Evolutionary conservation across 2,113 vertebrate species (phyloP).

Genomic region (Ochotona princeps): DNA sequence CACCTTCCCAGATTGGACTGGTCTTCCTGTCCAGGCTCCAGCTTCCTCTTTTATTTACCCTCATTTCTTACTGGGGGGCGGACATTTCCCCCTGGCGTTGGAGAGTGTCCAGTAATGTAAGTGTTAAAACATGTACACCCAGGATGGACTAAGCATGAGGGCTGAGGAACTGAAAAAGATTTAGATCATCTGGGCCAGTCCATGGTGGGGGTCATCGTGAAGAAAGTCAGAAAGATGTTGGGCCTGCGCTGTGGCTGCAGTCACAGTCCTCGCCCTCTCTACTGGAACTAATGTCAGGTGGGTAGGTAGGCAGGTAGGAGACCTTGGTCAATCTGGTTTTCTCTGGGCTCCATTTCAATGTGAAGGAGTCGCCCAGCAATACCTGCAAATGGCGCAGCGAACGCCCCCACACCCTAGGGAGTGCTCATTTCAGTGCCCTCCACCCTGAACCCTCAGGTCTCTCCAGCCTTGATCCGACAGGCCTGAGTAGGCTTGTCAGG

Average conservation of each 20-base stretch:
- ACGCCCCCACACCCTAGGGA: neutral
- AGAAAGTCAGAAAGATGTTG: slow-evolving; percentile 21
- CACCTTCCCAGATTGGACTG: slow-evolving; percentile 68
- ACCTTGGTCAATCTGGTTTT: slow-evolving; percentile 3
- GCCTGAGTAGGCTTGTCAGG: neutral
- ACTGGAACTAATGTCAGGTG: slow-evolving; percentile 19
- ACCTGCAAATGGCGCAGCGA: neutral
- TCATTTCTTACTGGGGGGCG: slow-evolving; percentile 58
- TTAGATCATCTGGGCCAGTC: neutral
- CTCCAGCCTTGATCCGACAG: neutral
- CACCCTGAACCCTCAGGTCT: neutral
- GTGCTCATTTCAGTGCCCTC: neutral
- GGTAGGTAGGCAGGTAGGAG: neutral
- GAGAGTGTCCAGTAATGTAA: slow-evolving; percentile 17
- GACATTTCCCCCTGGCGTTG: slow-evolving; percentile 41
- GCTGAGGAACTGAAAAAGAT: neutral
- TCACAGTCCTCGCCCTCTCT: neutral
- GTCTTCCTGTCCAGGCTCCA: slow-evolving; percentile 79
- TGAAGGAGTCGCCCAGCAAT: slow-evolving; percentile 5
- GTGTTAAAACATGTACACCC: slow-evolving; percentile 12
- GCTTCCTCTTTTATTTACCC: slow-evolving; percentile 82
- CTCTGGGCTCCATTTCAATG: neutral
- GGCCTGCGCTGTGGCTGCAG: neutral
- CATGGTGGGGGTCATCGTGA: neutral
- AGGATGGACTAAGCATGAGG: neutral